These are phyloP conservation scores for Aspidiotus destructor DNA, from an alignment of 2,888 invertebrate genomes.

Conservation along the genomic window DNA sequence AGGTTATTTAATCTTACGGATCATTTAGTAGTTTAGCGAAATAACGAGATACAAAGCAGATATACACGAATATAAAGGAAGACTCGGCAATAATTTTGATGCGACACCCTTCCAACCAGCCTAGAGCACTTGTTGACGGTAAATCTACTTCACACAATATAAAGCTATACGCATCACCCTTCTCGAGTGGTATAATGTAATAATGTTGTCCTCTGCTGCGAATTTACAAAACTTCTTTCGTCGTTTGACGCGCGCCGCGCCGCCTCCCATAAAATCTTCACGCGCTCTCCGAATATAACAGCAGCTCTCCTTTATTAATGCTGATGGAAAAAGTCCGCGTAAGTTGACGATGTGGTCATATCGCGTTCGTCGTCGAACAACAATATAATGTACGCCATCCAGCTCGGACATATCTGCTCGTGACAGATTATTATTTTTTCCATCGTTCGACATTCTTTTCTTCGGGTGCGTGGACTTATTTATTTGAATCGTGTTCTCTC, in stretches of 20 bases:
- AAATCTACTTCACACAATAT: constrained; percentile 33
- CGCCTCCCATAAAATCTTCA: too few relatives aligned
- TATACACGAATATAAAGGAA: constrained; percentile 10
- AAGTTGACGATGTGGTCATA: not conserved
- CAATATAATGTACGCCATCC: not conserved
- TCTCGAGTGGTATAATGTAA: constrained; percentile 29
- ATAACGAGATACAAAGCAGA: constrained; percentile 16
- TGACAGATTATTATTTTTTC: constrained; percentile 28
- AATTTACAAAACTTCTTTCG: constrained; percentile 26
- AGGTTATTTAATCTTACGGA: constrained; percentile 33
- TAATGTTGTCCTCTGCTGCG: constrained; percentile 24
- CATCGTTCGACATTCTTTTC: not conserved
- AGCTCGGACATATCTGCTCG: constrained; percentile 23
- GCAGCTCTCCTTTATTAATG: constrained; percentile 27
- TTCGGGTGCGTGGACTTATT: not conserved
- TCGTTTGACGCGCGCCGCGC: not conserved
- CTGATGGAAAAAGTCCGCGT: constrained; percentile 16
- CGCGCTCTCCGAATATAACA: too few relatives aligned
- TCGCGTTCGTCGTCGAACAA: not conserved
- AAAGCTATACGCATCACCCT: constrained; percentile 14
- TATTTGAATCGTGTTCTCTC: too few relatives aligned
- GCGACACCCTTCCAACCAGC: constrained; percentile 25
- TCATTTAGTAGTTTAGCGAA: constrained; percentile 31
- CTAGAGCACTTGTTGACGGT: constrained; percentile 33
- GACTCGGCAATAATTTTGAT: constrained; percentile 30